Conservation (phyloP, 2,797 vertebrate genomes). For the Tarsius wallacei region DNA sequence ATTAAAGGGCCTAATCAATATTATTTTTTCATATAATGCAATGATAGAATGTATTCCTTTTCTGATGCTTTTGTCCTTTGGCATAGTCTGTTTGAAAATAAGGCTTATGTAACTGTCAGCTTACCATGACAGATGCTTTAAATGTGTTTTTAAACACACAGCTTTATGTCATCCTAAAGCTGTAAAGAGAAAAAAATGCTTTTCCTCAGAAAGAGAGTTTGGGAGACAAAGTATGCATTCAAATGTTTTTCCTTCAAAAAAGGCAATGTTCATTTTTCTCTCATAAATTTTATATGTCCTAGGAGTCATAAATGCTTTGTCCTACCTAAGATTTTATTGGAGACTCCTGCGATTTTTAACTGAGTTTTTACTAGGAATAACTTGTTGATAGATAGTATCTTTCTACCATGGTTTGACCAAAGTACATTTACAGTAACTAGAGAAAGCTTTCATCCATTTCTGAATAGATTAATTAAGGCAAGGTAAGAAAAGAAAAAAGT, state of each 20-base stretch:
- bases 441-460: conserved; percentile 55
- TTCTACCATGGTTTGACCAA: conserved; percentile 72
- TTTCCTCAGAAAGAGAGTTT: conserved; percentile 45
- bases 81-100: conserved; percentile 62
- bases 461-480: conserved; percentile 37
- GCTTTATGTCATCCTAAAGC: background rate
- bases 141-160: background rate
- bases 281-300: conserved; percentile 24
- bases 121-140: background rate
- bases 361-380: conserved; percentile 48
- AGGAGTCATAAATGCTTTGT: background rate
- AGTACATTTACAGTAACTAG: conserved; percentile 76
- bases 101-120: conserved; percentile 26
- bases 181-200: conserved; percentile 9
- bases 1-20: conserved; percentile 62
- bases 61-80: background rate
- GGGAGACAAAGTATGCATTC: conserved; percentile 34
- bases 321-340: conserved; percentile 47
- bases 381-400: background rate
- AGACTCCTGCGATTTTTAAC: conserved; percentile 33
- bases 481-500: background rate
- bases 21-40: conserved; percentile 71
- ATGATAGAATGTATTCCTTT: conserved; percentile 61
- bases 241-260: conserved; percentile 60
- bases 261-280: background rate